Base-by-base conservation (phyloP, 2,113 vertebrate genomes). In the Ovis canadensis region DNA sequence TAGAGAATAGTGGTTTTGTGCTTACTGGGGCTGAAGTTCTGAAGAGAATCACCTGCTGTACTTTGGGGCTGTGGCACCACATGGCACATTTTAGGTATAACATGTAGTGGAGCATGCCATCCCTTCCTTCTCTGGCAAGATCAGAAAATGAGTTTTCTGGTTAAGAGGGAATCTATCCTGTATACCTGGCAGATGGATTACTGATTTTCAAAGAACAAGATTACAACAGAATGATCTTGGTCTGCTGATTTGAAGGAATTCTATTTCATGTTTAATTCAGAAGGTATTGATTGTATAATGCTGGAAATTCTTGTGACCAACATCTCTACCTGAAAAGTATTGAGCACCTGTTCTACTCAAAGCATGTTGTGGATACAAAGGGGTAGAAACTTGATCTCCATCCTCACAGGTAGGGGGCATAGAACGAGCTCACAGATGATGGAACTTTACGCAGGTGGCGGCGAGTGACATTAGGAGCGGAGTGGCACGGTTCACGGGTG, bases 121-220 rank as follows among this genome's bases (percentile, higher is more conserved):
- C 55, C 40, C 23, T 48, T 95, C 62, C 33, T 81, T 96, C 36
- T 89, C 83, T 90, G 88, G 67, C 3, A 31, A 54, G 88, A 88
- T 64, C 31, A 90, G 74, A 90, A 93, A 93, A 50, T 57, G 83
- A n/a, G 21, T 67, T 94, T 96, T 94, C 84, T 93, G 83, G 67
- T n/a, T 83, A 71, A 80, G 59, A 89, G 64, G 74, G 31, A 60
- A 60, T 62, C 29, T 14, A 19, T 91, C 71, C 23, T 62, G 6
- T 84, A 29, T 48, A 74, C 16, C 29, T 62, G 50, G 40, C 81
- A 96, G 48, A 52, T 67, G 96, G 27, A 90, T 96, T 45, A 81
- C 78, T 87, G 55, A 88, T 92, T 91, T 93, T 71, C 62, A 71
- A 71, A 96, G 82, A 91, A 87, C 36, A 96, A 7, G n/a, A 87